phyloP scores from a whole-genome alignment of 2,797 vertebrate species.

The Ctenosaura bakeri region DNA sequence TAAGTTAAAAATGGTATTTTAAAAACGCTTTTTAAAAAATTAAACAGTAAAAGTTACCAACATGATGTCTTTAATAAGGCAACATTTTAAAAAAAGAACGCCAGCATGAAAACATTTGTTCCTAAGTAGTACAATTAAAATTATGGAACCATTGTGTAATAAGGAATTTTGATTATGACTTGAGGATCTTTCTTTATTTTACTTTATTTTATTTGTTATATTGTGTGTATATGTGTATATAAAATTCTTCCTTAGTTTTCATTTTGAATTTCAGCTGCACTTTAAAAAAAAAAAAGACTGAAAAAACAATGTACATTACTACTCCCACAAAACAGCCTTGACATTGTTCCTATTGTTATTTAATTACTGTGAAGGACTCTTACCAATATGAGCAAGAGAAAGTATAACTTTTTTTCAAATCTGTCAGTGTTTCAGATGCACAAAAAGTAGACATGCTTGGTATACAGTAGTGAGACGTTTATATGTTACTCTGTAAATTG shows the following conservation, averaged over 20 bases:
- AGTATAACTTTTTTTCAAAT: slow-evolving; percentile 25
- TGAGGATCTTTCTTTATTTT: background rate
- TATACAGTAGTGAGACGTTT: slow-evolving; percentile 71
- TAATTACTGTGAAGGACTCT: background rate
- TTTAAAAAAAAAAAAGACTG: background rate
- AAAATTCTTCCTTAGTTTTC: background rate
- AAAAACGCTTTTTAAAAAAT: no score
- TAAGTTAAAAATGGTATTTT: no score
- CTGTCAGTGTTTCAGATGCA: slow-evolving; percentile 65
- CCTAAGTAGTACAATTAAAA: background rate
- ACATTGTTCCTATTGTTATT: background rate
- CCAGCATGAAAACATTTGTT: background rate
- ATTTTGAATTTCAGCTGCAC: background rate
- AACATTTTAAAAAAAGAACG: background rate
- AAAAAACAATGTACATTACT: slow-evolving; percentile 31
- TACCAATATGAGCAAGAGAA: slow-evolving; percentile 24
- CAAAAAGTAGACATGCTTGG: slow-evolving; percentile 54
- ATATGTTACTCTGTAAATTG: slow-evolving; percentile 80
- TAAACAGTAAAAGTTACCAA: background rate
- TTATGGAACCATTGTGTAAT: background rate
- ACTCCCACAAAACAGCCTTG: background rate
- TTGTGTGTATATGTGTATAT: background rate
- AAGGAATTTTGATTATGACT: background rate
- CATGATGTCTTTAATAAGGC: background rate
- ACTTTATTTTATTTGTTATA: background rate